Evolutionary conservation across 2,797 vertebrate genomes (phyloP).

Genomic region (Leucoraja ocellata): DNA sequence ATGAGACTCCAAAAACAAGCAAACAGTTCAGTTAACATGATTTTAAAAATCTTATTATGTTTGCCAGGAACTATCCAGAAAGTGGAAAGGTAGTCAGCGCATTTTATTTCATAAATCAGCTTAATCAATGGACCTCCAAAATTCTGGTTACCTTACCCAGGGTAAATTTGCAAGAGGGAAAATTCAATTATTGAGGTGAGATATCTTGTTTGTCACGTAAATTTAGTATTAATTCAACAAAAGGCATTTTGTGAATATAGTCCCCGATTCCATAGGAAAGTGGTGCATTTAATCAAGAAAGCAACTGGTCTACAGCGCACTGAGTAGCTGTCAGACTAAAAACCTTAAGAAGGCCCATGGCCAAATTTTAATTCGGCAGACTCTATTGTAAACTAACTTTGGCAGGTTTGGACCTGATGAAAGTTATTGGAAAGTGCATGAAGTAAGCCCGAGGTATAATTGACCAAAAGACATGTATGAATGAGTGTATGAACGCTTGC

Average conservation of each 20-base stretch:
- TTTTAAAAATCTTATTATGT: too few species aligned
- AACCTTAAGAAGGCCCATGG: background rate
- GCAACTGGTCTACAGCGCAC: background rate
- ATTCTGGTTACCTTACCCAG: too few species aligned
- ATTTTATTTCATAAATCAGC: background rate
- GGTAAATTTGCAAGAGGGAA: constrained; percentile 48
- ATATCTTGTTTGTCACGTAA: background rate
- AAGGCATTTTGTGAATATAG: background rate
- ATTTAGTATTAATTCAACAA: background rate
- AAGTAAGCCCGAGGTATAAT: background rate
- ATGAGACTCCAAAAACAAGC: background rate
- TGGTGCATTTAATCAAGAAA: background rate
- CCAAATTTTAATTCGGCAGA: constrained; percentile 8
- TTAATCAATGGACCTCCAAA: background rate
- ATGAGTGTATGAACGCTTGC: background rate
- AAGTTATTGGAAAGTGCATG: constrained; percentile 22
- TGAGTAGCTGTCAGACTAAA: background rate
- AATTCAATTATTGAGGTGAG: background rate
- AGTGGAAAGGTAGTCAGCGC: background rate
- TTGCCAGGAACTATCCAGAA: background rate
- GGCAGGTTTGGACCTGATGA: constrained; percentile 28
- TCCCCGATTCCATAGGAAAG: background rate
- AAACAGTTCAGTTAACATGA: background rate
- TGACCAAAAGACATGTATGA: constrained; percentile 5
- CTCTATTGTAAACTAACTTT: background rate